Conservation (phyloP, 1,140 invertebrate genomes). For the Gonioctena quinquepunctata region DNA sequence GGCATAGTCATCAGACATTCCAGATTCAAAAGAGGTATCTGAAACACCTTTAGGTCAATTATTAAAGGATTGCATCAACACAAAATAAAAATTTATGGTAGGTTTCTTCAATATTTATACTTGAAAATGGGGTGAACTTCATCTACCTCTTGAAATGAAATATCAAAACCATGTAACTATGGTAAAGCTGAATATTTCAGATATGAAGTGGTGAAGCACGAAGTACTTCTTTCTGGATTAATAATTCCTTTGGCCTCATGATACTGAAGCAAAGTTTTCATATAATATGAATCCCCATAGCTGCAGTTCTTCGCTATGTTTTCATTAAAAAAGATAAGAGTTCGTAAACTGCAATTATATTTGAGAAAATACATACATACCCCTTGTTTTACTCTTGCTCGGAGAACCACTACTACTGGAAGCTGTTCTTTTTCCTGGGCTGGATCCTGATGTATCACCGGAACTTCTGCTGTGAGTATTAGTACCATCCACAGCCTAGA, state of each 20-base stretch:
- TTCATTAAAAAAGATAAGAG: neutral
- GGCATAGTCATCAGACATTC: slow-evolving; percentile 93
- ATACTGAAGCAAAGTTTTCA: too few relatives aligned
- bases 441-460: slow-evolving; percentile 80
- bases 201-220: too few relatives aligned
- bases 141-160: too few relatives aligned
- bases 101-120: too few relatives aligned
- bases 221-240: too few relatives aligned
- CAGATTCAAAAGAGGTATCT: slow-evolving; percentile 91
- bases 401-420: slow-evolving; percentile 77
- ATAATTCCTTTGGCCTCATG: too few relatives aligned
- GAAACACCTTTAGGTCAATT: slow-evolving; percentile 53
- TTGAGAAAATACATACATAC: slow-evolving; percentile 50
- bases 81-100: slow-evolving; percentile 7
- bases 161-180: too few relatives aligned
- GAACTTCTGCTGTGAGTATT: slow-evolving; percentile 81
- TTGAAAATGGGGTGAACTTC: too few relatives aligned
- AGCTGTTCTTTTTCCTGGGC: slow-evolving; percentile 75
- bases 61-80: slow-evolving; percentile 12
- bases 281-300: too few relatives aligned
- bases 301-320: too few relatives aligned
- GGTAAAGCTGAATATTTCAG: too few relatives aligned
- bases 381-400: slow-evolving; percentile 75
- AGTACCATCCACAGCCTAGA: slow-evolving; percentile 51
- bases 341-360: neutral